Conservation (phyloP, 2,797 vertebrate species). For the Paramormyrops hopkinsi region DNA sequence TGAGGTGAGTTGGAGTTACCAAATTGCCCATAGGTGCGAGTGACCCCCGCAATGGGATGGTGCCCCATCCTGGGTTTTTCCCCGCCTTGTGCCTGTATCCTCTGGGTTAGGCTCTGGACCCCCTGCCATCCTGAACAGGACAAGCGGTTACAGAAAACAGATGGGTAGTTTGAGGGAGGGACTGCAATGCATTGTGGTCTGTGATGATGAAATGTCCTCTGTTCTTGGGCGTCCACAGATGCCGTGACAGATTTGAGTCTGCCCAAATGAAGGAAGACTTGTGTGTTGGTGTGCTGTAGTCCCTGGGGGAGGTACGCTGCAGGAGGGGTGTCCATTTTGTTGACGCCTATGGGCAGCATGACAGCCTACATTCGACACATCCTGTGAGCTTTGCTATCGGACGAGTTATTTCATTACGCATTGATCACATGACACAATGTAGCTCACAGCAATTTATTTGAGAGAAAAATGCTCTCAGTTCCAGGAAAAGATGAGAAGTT, state of each 20-base stretch:
- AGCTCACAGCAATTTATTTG: not conserved
- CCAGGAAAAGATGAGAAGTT: not conserved
- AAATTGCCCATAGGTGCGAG: not conserved
- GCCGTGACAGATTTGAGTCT: not conserved
- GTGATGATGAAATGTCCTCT: not conserved
- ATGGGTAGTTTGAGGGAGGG: not conserved
- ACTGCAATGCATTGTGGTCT: not conserved
- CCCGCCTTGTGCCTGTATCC: not conserved
- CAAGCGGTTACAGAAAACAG: not conserved
- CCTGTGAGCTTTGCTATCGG: not conserved
- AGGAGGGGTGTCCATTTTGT: not conserved
- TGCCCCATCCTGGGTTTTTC: not conserved
- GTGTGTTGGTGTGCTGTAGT: not conserved
- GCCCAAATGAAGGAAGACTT: not conserved
- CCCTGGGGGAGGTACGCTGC: not conserved
- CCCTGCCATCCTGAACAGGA: not conserved
- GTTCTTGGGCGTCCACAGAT: not conserved
- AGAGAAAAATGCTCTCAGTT: not conserved
- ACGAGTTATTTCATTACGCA: not conserved
- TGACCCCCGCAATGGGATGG: not conserved
- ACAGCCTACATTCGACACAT: not conserved
- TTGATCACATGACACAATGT: not conserved
- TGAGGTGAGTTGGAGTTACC: not conserved
- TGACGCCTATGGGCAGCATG: not conserved
- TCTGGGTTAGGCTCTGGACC: not conserved